Percentiles rank a stretch among this genome's conserved stretches.
These are phyloP conservation scores for Drosophila sproati DNA, from an alignment of 1,140 invertebrate species.

Conservation along the genomic window DNA sequence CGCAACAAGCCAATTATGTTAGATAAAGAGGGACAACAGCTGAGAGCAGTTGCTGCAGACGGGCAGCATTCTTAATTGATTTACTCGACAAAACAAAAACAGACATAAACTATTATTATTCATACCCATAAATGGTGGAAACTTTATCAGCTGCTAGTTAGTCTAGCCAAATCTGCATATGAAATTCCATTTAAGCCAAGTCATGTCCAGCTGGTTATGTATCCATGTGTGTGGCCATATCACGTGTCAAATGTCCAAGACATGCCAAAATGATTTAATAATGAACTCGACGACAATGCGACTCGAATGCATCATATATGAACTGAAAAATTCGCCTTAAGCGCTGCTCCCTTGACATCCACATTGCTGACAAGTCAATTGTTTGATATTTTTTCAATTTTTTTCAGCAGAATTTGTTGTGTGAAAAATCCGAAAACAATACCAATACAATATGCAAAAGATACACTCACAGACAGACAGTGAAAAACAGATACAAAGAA, in stretches of 20 bases:
- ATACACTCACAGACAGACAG: conserved; percentile 24
- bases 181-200: conserved; percentile 53
- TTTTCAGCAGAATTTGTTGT: conserved; percentile 61
- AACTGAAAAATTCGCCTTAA: conserved; percentile 56
- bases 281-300: conserved; percentile 72
- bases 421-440: conserved; percentile 48
- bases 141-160: conserved; percentile 51
- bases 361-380: conserved; percentile 70
- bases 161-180: conserved; percentile 61
- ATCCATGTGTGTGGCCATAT: conserved; percentile 54
- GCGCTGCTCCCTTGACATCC: conserved; percentile 70
- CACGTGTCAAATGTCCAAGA: conserved; percentile 64
- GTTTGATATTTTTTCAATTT: conserved; percentile 56
- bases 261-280: conserved; percentile 74
- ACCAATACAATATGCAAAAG: conserved; percentile 44
- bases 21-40: conserved; percentile 58
- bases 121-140: conserved; percentile 58
- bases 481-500: conserved; percentile 19
- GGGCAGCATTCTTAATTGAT: conserved; percentile 59
- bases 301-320: conserved; percentile 52
- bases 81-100: conserved; percentile 18
- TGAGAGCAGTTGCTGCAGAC: background rate
- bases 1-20: conserved; percentile 75
- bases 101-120: conserved; percentile 19
- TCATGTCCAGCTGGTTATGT: conserved; percentile 65